Evolutionary conservation across 1,140 invertebrate genomes (phyloP), one percentile per base, ranked within the genome.

Genomic region (Maniola jurtina): DNA sequence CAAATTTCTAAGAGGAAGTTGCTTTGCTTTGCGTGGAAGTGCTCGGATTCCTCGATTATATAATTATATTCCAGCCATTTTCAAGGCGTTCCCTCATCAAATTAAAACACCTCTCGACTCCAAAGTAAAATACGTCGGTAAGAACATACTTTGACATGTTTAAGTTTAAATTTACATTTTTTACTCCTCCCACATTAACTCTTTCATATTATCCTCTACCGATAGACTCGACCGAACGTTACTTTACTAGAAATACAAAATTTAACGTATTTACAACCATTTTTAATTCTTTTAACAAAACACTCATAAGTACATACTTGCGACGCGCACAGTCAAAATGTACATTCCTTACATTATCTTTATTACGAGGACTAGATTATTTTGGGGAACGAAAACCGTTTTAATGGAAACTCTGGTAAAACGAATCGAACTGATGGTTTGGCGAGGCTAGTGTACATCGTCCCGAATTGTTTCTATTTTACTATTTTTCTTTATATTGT

Each of bases 261-360:
- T 88, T 89, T 89, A 90, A 90, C 88, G 88, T 90, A 90, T 90
- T 89, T 90, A 90, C 86, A 90, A 87, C 81, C 84, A 84, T 90
- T 89, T 88, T 89, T 85, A 81, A 82, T 73, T 77, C 74, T 72
- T 85, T 81, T 75, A 88, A 90, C 78, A 81, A 79, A 89, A 86
- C 83, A 83, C 81, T 89, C 84, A 89, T 89, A 89, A 89, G 85
- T 89, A 90, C 86, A 86, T 82, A 69, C 80, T 86, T 84, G 83
- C 81, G 74, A 83, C 80, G 64, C 81, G 80, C 80, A 83, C 82
- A 84, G 80, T 87, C 82, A 80, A 83, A 86, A 86, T 90, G 86
- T 90, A 89, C 85, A 89, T 77, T 78, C 77, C 81, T 84, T 83
- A 84, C 73, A 86, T 70, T 72, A 76, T 73, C 77, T 77, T 72